Evolutionary conservation across 92 coral and sea anemone genomes (phyloP), one percentile per base, ranked within the genome.

Genomic region (Heteractis magnifica): DNA sequence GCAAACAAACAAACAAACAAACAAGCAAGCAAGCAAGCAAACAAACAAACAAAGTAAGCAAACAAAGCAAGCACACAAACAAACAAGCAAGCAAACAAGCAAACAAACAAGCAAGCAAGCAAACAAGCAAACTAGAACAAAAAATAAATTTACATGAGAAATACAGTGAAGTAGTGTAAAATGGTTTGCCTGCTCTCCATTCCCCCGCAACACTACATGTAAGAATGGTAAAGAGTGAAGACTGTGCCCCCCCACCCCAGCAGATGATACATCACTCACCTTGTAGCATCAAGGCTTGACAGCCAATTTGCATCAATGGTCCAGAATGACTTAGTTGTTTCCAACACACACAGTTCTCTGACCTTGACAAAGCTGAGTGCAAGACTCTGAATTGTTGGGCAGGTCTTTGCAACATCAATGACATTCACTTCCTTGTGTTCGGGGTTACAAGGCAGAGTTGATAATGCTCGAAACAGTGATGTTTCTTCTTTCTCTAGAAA

Each of bases 401-500:
- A 94, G 10, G 58, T 77, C 81, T 94, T 94, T 15, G 88, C 84
- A 49, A 94, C 87, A 77, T 96, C 90, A 44, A 94, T 49, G 4
- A 96, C 95, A 74, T 91, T 94, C 18, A 96, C 95, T 49, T 92
- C 94, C 65, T 93, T 96, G 89, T 92, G 93, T 76, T 94, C 95
- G 3, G 93, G 89, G 75, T 94, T 92, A 68, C 92, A 86, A n/a
- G 94, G 94, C 56, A 94, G 91, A 21, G 90, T 72, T 15, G 98
- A 94, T 68, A 96, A 77, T 26, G 95, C 89, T 52, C 93, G 87
- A 75, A 93, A 93, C 62, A 93, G 82, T 16, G 93, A 93, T 2
- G 95, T 92, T 77, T 96, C 98, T 51, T 96, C 98, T 83, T 92
- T 94, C 86, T 92, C 98, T 74, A 94, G 79, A 70, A 96, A 94